Conservation (phyloP, 2,888 invertebrate genomes). For the Encarsia formosa region DNA sequence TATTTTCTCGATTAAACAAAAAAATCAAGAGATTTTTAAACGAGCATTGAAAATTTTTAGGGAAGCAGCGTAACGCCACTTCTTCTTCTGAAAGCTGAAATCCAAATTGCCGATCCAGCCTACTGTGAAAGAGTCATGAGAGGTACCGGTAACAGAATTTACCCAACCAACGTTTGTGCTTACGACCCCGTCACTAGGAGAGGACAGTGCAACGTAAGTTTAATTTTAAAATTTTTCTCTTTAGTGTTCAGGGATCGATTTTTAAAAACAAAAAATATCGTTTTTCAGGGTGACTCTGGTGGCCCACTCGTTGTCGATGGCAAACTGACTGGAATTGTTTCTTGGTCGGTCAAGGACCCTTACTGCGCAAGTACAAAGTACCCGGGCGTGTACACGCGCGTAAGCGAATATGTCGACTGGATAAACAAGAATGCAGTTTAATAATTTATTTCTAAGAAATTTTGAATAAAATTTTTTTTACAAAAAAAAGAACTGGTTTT, state of each 20-base stretch:
- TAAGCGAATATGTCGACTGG: conserved; percentile 7
- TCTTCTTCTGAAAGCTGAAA: conserved; percentile 11
- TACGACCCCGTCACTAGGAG: conserved; percentile 10
- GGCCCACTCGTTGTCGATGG: conserved; percentile 8
- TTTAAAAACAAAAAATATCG: background rate
- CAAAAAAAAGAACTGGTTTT: too few species aligned
- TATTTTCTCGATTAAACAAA: too few species aligned
- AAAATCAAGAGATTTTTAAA: too few species aligned
- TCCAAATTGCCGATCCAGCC: conserved; percentile 13
- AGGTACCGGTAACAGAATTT: background rate
- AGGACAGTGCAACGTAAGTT: conserved; percentile 21
- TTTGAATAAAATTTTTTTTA: too few species aligned
- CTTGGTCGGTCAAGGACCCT: conserved; percentile 9
- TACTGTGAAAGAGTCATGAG: conserved; percentile 9
- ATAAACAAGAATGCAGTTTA: background rate
- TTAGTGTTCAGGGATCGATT: too few species aligned
- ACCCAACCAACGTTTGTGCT: conserved; percentile 17
- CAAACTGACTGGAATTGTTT: conserved; percentile 4
- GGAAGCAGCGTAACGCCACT: background rate
- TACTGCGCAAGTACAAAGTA: conserved; percentile 5
- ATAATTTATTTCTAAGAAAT: too few species aligned
- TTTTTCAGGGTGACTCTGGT: conserved; percentile 14
- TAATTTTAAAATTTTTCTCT: background rate
- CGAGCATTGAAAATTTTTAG: too few species aligned
- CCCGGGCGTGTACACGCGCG: conserved; percentile 10